Evolutionary conservation across 2,797 vertebrate species (phyloP).

Genomic region (Zenarchopterus dispar): DNA sequence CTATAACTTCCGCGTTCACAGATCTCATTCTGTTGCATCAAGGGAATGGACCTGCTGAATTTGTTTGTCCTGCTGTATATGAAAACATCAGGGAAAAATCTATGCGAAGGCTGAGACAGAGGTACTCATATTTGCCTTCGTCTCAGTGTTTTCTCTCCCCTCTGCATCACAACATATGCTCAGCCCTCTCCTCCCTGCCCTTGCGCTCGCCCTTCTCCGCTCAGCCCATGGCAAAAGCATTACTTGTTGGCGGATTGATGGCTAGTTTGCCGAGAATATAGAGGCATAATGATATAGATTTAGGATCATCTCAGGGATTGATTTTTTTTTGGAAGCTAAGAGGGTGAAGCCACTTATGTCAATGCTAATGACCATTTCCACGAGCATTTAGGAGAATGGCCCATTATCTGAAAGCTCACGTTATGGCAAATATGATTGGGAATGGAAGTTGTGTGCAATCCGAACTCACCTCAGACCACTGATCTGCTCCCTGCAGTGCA

Average conservation of each 20-base stretch:
- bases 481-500: constrained; percentile 60
- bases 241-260: constrained; percentile 77
- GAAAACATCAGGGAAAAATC: constrained; percentile 41
- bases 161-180: constrained; percentile 32
- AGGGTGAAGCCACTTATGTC: constrained; percentile 85
- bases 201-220: constrained; percentile 21
- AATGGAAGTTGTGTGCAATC: constrained; percentile 78
- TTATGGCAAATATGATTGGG: constrained; percentile 85
- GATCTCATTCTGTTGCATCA: constrained; percentile 25
- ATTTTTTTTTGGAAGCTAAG: constrained; percentile 83
- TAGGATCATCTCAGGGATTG: constrained; percentile 83
- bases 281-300: constrained; percentile 84
- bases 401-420: constrained; percentile 84
- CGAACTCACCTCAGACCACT: constrained; percentile 77
- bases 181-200: constrained; percentile 26
- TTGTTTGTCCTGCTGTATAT: constrained; percentile 8
- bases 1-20: constrained; percentile 35
- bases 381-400: constrained; percentile 78
- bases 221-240: constrained; percentile 67
- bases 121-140: constrained; percentile 3
- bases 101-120: constrained; percentile 7
- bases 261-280: constrained; percentile 78
- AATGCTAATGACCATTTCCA: constrained; percentile 86
- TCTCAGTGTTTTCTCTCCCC: constrained; percentile 43
- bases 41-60: constrained; percentile 43